A percentile compares a stretch with the other conserved stretches of the same genome.
These are phyloP conservation scores for Passer domesticus DNA, from an alignment of 2,113 vertebrate species.

Conservation along the genomic window DNA sequence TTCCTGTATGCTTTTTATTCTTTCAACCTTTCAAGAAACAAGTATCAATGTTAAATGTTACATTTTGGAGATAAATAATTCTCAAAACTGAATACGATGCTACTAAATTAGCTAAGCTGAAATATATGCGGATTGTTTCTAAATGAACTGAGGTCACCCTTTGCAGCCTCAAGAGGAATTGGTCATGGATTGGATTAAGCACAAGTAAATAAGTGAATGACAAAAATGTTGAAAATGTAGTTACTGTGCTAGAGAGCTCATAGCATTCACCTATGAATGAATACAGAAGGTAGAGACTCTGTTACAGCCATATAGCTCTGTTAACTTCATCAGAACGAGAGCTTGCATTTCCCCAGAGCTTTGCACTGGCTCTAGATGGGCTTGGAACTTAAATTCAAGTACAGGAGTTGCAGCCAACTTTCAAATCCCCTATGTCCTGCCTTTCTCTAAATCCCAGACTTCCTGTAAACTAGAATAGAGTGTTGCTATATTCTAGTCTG, in stretches of 20 bases:
- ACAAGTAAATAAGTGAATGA: neutral
- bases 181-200: neutral
- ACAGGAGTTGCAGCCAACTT: neutral
- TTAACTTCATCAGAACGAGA: neutral
- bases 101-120: neutral
- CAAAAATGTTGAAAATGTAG: neutral
- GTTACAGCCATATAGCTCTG: neutral
- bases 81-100: neutral
- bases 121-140: neutral
- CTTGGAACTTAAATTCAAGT: neutral
- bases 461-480: neutral
- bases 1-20: neutral
- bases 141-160: neutral
- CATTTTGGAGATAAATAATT: neutral
- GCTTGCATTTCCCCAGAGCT: neutral
- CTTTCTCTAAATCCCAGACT: neutral
- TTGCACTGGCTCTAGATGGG: neutral
- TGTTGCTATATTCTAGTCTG: neutral
- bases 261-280: neutral
- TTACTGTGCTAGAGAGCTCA: neutral
- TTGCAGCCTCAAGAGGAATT: neutral
- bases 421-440: neutral
- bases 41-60: neutral
- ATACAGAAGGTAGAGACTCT: neutral
- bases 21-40: neutral